Evolutionary conservation across 2,797 vertebrate genomes (phyloP).

Genomic region (Alouatta caraya): DNA sequence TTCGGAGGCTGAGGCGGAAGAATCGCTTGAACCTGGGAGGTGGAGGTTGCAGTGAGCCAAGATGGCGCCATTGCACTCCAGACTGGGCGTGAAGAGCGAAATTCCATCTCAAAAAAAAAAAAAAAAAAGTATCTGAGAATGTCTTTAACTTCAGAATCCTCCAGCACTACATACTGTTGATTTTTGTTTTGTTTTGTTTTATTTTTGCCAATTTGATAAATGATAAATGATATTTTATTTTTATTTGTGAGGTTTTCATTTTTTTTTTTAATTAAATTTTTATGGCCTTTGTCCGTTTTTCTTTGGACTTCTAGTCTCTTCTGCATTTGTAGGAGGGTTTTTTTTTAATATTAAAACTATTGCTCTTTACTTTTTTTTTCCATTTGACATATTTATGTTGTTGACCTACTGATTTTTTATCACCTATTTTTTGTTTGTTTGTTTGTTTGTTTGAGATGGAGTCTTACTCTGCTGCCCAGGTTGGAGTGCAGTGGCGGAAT

Average conservation of each 20-base stretch:
- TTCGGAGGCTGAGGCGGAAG: background rate
- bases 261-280: slow-evolving; percentile 39
- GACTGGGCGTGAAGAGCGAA: too few species aligned
- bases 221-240: slow-evolving; percentile 21
- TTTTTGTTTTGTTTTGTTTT: background rate
- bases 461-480: too few species aligned
- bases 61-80: background rate
- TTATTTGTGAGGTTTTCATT: background rate
- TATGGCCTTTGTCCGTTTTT: background rate
- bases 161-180: background rate
- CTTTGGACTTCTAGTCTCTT: background rate
- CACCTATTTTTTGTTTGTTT: background rate
- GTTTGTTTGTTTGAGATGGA: too few species aligned
- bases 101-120: too few species aligned
- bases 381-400: slow-evolving; percentile 4
- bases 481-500: too few species aligned
- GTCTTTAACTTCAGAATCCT: background rate
- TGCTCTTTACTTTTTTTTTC: background rate
- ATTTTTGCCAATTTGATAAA: background rate
- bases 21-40: background rate
- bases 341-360: background rate
- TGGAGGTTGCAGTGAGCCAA: background rate
- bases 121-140: background rate
- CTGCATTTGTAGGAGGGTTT: background rate
- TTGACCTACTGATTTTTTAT: background rate